Percentiles rank a stretch among this genome's conserved stretches.
These are phyloP conservation scores for Sinocyclocheilus anophthalmus DNA, from an alignment of 2,113 vertebrate genomes.

Conservation along the genomic window DNA sequence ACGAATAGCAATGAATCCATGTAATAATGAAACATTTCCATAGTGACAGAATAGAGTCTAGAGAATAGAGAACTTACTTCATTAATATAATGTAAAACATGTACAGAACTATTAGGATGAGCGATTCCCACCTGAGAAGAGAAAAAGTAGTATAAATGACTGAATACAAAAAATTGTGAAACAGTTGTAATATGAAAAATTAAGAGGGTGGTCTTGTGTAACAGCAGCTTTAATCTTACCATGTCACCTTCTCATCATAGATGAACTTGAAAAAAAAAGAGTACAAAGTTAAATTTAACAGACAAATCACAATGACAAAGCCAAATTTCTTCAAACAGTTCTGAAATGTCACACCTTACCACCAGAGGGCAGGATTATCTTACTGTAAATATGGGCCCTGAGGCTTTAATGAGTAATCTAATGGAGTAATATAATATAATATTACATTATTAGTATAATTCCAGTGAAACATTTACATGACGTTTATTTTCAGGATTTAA, in stretches of 20 bases:
- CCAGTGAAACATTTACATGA: not conserved
- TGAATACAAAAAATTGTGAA: not conserved
- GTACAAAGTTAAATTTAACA: not conserved
- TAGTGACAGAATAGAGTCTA: not conserved
- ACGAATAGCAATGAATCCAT: not conserved
- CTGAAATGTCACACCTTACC: not conserved
- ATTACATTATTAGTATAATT: not conserved
- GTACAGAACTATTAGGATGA: constrained; percentile 92
- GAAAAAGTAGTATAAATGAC: constrained; percentile 15
- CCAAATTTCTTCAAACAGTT: not conserved
- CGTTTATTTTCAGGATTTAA: not conserved
- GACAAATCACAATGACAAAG: not conserved
- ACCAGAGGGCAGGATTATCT: constrained; percentile 50
- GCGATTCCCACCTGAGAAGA: constrained; percentile 91
- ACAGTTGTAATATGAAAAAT: not conserved
- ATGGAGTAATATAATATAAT: not conserved
- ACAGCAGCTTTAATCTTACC: constrained; percentile 78
- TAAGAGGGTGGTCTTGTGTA: not conserved
- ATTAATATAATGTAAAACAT: constrained; percentile 95
- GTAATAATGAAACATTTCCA: not conserved
- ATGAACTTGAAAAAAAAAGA: constrained; percentile 84
- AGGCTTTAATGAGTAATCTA: not conserved
- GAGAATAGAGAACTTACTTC: constrained; percentile 85
- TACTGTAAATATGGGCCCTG: not conserved
- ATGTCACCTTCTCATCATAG: constrained; percentile 95